Evolutionary conservation across 2,113 vertebrate species (phyloP).

Genomic region (Tychaedon coryphoeus): DNA sequence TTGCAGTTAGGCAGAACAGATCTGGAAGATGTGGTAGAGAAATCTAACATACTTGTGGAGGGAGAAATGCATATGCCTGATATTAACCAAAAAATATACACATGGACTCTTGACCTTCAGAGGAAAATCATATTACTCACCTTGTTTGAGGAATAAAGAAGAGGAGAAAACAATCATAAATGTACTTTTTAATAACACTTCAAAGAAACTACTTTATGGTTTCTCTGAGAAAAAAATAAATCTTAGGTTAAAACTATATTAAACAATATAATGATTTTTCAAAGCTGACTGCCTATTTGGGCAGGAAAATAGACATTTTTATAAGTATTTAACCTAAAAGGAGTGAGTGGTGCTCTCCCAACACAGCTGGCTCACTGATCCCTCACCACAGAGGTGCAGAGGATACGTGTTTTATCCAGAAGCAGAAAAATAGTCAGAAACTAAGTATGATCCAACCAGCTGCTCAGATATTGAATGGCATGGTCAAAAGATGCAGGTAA

Average conservation of each 20-base stretch:
- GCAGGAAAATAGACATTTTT: not conserved
- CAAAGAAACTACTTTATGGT: not conserved
- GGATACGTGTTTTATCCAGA: fast-evolving
- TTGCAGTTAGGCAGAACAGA: not conserved
- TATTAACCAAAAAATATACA: not conserved
- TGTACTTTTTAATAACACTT: not conserved
- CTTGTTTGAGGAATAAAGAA: not conserved
- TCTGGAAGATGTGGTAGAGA: not conserved
- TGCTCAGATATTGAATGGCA: not conserved
- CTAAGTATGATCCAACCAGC: not conserved
- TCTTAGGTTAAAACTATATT: not conserved
- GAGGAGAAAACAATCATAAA: not conserved
- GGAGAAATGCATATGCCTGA: not conserved
- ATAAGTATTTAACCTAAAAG: not conserved
- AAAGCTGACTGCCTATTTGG: not conserved
- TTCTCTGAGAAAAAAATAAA: not conserved
- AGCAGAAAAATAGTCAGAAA: not conserved
- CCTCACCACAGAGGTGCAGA: not conserved
- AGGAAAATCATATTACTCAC: not conserved
- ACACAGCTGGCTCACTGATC: not conserved
- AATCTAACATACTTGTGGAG: not conserved
- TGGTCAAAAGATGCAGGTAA: not conserved
- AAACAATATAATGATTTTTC: not conserved
- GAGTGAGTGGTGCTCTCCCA: fast-evolving
- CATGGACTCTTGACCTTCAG: not conserved